Evolutionary conservation across 1,140 invertebrate species (phyloP).

Genomic region (Drosophila arizonae): DNA sequence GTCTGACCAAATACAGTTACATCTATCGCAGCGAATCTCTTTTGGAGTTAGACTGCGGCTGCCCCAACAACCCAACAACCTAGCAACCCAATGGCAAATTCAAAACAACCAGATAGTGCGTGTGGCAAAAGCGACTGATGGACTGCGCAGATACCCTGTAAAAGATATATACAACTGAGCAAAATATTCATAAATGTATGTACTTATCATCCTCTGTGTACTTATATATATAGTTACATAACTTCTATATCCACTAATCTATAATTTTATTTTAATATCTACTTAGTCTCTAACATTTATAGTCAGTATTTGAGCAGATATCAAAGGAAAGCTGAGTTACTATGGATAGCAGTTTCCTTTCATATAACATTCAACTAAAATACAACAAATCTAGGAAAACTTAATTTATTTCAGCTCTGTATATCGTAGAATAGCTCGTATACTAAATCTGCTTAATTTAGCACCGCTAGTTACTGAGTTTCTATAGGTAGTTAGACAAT

Average conservation of each 20-base stretch:
- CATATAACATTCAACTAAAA: no score
- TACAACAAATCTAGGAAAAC: no score
- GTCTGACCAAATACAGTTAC: slow-evolving; percentile 39
- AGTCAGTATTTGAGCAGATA: no score
- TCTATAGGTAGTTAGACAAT: not conserved
- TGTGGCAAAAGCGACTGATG: not conserved
- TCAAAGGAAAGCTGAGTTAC: not conserved
- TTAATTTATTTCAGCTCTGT: no score
- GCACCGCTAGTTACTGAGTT: not conserved
- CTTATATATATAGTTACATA: no score
- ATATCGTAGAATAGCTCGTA: no score
- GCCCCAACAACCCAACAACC: slow-evolving; percentile 44
- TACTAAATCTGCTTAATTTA: not conserved
- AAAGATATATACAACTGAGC: no score
- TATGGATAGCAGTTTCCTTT: not conserved
- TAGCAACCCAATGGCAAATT: slow-evolving; percentile 22
- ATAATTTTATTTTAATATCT: no score
- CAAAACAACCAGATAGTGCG: slow-evolving; percentile 2
- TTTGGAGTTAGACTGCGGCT: not conserved
- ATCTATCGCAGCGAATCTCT: slow-evolving; percentile 4
- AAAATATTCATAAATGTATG: no score
- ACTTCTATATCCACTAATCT: no score
- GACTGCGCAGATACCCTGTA: not conserved
- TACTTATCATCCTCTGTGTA: no score
- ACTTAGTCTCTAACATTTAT: no score